A percentile compares a stretch with the other conserved stretches of the same genome.
Evolutionary conservation across 92 coral and sea anemone species (phyloP).

Genomic region (Porites divaricata): DNA sequence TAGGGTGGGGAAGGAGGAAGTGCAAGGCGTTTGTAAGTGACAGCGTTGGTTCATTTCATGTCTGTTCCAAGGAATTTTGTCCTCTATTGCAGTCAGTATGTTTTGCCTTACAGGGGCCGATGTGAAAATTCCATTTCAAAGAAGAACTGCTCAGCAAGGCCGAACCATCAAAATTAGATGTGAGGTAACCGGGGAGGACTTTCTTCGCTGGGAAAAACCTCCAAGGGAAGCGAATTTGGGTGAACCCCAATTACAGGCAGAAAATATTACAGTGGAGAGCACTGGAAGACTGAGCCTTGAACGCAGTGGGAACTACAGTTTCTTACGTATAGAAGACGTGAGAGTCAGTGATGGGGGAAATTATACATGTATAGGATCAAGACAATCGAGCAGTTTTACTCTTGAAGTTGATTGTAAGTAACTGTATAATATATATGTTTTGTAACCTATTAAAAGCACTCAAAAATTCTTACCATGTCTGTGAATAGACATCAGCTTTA

Average conservation of each 20-base stretch:
- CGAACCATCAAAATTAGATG: slow-evolving; percentile 27
- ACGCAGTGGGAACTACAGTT: neutral
- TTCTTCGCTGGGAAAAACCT: slow-evolving; percentile 42
- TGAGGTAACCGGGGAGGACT: slow-evolving; percentile 18
- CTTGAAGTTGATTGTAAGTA: slow-evolving; percentile 49
- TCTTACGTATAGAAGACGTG: slow-evolving; percentile 13
- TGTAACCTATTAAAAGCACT: neutral
- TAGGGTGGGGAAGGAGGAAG: too few relatives aligned
- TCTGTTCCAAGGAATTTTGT: too few relatives aligned
- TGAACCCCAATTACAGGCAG: slow-evolving; percentile 3
- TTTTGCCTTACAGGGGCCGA: slow-evolving; percentile 16
- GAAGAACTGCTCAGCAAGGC: slow-evolving; percentile 31
- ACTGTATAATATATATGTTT: neutral
- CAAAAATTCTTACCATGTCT: neutral
- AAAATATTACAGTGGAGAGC: slow-evolving; percentile 7
- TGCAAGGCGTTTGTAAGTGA: too few relatives aligned
- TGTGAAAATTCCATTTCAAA: slow-evolving; percentile 18
- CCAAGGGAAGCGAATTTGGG: slow-evolving; percentile 11
- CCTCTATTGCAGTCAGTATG: neutral
- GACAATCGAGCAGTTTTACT: slow-evolving; percentile 15
- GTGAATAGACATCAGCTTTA: too few relatives aligned
- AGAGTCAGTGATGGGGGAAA: slow-evolving; percentile 32
- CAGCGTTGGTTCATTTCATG: too few relatives aligned
- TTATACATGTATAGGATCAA: slow-evolving; percentile 34
- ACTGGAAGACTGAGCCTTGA: slow-evolving; percentile 13